phyloP scores from a whole-genome alignment of 2,797 vertebrate genomes.

The Balearica regulorum region DNA sequence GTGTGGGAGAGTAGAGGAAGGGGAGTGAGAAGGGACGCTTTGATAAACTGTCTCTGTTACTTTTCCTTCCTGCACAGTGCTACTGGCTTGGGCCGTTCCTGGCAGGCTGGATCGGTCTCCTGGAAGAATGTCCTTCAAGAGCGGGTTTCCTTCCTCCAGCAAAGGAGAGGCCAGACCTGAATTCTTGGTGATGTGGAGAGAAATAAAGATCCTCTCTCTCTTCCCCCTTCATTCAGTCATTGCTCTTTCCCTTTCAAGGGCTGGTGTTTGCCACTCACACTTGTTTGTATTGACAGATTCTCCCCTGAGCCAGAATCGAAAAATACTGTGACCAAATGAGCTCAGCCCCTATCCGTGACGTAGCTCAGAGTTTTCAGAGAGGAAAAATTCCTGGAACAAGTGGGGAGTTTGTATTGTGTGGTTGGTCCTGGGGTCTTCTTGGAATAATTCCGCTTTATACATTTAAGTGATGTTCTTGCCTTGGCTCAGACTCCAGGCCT shows the following conservation, averaged over 20 bases:
- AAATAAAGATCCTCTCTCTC: neutral
- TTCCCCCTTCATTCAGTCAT: neutral
- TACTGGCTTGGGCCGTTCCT: neutral
- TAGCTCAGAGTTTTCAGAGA: neutral
- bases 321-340: neutral
- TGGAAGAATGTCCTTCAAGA: neutral
- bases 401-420: neutral
- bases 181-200: neutral
- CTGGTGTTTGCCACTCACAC: neutral
- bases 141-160: neutral
- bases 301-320: neutral
- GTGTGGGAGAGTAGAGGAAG: neutral
- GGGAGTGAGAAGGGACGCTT: neutral
- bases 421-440: neutral
- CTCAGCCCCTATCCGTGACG: neutral
- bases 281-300: neutral
- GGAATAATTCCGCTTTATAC: neutral
- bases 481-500: neutral
- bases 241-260: neutral
- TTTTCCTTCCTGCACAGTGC: neutral
- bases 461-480: neutral
- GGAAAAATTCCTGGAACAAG: neutral
- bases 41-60: fast-evolving
- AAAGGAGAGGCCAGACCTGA: neutral
- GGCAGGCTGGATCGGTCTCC: neutral